A percentile compares a stretch with the other conserved stretches of the same genome.
Evolutionary conservation across 2,797 vertebrate genomes (phyloP).

Genomic region (Pelochelys cantorii): DNA sequence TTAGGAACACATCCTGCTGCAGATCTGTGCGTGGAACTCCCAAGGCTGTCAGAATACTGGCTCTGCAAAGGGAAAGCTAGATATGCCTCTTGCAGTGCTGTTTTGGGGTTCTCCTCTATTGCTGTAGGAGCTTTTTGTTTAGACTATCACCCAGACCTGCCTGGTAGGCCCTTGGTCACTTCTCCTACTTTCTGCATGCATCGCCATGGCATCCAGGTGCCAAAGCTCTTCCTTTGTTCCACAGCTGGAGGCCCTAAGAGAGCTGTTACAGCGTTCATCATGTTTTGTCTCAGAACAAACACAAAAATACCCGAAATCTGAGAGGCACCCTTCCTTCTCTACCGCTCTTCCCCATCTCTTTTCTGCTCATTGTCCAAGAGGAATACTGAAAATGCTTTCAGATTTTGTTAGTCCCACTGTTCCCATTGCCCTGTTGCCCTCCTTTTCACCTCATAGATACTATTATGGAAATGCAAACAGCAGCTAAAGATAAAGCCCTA

Average conservation of each 20-base stretch:
- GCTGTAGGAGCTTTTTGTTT: not conserved
- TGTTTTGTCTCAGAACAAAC: not conserved
- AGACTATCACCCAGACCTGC: not conserved
- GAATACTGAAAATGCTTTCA: not conserved
- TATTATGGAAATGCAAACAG: not conserved
- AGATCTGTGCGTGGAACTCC: rapidly evolving
- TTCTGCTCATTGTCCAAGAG: not conserved
- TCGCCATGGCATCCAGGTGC: not conserved
- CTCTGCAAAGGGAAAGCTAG: not conserved
- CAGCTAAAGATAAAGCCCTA: not conserved
- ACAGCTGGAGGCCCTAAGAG: not conserved
- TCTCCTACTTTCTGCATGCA: not conserved
- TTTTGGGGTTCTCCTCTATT: not conserved
- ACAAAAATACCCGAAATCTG: not conserved
- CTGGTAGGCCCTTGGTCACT: not conserved
- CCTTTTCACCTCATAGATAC: not conserved
- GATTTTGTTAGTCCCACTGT: not conserved
- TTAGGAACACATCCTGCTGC: not conserved
- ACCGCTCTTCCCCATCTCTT: not conserved
- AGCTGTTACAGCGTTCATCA: not conserved
- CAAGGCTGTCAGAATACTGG: not conserved
- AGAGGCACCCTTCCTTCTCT: rapidly evolving
- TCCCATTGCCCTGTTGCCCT: rapidly evolving
- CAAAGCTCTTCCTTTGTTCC: not conserved
- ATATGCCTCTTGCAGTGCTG: not conserved